Percentiles rank a stretch among this genome's conserved stretches.
Conservation (phyloP, 1,140 invertebrate genomes). For the Drosophila albomicans region DNA sequence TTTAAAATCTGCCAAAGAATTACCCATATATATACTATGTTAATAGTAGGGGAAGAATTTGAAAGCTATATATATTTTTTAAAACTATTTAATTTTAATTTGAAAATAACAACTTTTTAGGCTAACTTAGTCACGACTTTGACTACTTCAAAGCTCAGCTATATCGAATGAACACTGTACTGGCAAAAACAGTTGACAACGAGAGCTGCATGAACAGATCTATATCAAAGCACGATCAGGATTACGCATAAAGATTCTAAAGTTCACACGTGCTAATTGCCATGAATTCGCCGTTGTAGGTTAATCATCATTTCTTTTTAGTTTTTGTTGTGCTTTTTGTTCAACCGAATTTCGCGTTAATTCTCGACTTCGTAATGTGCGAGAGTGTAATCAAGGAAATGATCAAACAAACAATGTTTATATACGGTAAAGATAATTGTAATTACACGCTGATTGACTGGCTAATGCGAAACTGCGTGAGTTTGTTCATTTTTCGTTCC, state of each 20-base stretch:
- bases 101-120: too few species aligned
- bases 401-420: conserved; percentile 12
- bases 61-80: too few species aligned
- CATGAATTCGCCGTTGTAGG: neutral
- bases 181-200: neutral
- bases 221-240: neutral
- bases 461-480: conserved; percentile 19
- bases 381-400: conserved; percentile 7
- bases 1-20: too few species aligned
- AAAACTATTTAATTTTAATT: too few species aligned
- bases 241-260: neutral
- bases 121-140: too few species aligned
- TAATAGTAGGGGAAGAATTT: too few species aligned
- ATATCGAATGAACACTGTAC: neutral
- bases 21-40: too few species aligned
- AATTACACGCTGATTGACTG: conserved; percentile 15
- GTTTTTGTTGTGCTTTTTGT: neutral
- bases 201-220: neutral
- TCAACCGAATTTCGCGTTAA: neutral
- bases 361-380: neutral
- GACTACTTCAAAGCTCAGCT: too few species aligned
- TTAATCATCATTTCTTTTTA: neutral
- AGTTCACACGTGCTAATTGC: conserved; percentile 16
- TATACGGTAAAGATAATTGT: conserved; percentile 25
- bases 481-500: neutral